Conservation (phyloP, 2,888 invertebrate genomes). For the Caprella mutica region DNA sequence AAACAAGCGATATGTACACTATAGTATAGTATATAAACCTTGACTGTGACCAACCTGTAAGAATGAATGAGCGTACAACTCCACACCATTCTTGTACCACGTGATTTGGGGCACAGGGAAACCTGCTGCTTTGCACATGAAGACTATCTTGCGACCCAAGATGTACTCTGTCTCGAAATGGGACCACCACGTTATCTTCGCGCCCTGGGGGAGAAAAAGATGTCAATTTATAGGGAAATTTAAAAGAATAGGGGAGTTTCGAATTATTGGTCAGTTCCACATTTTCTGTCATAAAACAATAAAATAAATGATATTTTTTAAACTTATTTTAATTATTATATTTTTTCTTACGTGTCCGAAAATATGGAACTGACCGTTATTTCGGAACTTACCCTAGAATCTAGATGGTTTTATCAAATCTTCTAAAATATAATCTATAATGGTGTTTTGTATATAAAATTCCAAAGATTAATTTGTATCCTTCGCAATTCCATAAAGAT, state of each 20-base stretch:
- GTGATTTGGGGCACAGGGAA: constrained; percentile 82
- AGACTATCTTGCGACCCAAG: constrained; percentile 84
- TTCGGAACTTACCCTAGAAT: too few relatives aligned
- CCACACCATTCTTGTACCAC: constrained; percentile 90
- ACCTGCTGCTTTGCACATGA: constrained; percentile 80
- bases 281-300: background rate
- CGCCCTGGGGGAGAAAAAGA: constrained; percentile 58
- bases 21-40: too few relatives aligned
- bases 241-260: background rate
- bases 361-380: too few relatives aligned
- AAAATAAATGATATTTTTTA: background rate
- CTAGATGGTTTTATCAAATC: too few relatives aligned
- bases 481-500: too few relatives aligned
- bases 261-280: background rate
- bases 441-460: too few relatives aligned
- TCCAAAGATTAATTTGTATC: too few relatives aligned
- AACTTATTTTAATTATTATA: too few relatives aligned
- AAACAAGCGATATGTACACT: too few relatives aligned
- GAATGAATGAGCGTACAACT: constrained; percentile 78
- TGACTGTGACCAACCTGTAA: constrained; percentile 56
- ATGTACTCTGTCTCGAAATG: constrained; percentile 90
- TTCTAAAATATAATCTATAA: too few relatives aligned
- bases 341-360: background rate
- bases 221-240: background rate
- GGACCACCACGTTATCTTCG: constrained; percentile 74